Evolutionary conservation across 2,888 invertebrate genomes (phyloP).

Genomic region (Cetonia aurata): DNA sequence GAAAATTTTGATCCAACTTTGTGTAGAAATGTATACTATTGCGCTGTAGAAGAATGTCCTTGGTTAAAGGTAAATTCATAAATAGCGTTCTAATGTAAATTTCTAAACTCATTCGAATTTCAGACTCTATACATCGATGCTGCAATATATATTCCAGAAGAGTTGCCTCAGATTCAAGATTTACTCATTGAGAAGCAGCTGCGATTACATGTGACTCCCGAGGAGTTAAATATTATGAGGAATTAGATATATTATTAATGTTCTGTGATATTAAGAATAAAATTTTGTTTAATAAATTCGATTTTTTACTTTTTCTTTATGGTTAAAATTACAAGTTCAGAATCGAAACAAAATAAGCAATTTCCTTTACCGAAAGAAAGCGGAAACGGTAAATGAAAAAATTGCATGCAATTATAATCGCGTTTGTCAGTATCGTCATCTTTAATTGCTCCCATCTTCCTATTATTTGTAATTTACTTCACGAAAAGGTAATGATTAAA

Average conservation of each 20-base stretch:
- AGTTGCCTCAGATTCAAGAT: conserved; percentile 79
- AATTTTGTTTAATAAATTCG: conserved; percentile 19
- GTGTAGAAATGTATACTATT: conserved; percentile 67
- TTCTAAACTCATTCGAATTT: conserved; percentile 49
- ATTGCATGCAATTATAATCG: conserved; percentile 43
- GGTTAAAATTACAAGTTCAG: background rate
- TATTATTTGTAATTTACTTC: conserved; percentile 40
- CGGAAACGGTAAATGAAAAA: conserved; percentile 43
- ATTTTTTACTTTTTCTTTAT: background rate
- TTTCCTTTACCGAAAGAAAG: conserved; percentile 28
- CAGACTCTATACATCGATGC: conserved; percentile 75
- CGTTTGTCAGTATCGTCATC: conserved; percentile 44
- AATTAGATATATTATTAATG: conserved; percentile 58
- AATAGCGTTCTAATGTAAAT: conserved; percentile 27
- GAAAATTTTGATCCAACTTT: conserved; percentile 62
- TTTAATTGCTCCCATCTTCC: conserved; percentile 30
- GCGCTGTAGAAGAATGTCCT: conserved; percentile 74
- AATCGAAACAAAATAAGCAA: background rate
- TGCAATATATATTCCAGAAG: conserved; percentile 74
- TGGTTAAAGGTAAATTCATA: conserved; percentile 71
- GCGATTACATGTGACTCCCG: conserved; percentile 80
- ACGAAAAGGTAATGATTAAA: conserved; percentile 20
- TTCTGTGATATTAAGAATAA: background rate
- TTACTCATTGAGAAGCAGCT: conserved; percentile 81
- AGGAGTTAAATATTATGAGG: conserved; percentile 78